phyloP scores from a whole-genome alignment of 2,888 invertebrate genomes.

The Peribatodes rhomboidaria region DNA sequence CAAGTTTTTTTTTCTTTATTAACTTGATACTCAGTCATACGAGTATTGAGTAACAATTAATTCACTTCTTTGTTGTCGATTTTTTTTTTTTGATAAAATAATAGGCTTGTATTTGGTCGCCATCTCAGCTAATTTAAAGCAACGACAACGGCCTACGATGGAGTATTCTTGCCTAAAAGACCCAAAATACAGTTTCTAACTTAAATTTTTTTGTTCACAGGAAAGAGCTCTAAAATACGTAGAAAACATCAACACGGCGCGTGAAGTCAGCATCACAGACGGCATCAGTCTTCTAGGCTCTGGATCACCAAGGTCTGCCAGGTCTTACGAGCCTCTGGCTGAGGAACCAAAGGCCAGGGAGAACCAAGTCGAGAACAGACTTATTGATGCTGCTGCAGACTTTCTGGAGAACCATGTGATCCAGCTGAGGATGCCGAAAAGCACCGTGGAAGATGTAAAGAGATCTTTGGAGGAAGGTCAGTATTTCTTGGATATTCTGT shows the following conservation, averaged over 20 bases:
- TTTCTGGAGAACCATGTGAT: slow-evolving; percentile 93
- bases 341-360: slow-evolving; percentile 91
- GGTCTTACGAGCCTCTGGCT: slow-evolving; percentile 88
- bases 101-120: no score
- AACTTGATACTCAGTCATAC: no score
- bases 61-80: no score
- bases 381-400: slow-evolving; percentile 91
- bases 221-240: slow-evolving; percentile 90
- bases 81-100: no score
- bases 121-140: no score
- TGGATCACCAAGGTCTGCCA: slow-evolving; percentile 85
- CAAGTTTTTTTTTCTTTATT: no score
- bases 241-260: slow-evolving; percentile 81
- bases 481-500: slow-evolving; percentile 35
- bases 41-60: no score
- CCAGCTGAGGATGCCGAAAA: slow-evolving; percentile 92
- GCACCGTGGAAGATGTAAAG: slow-evolving; percentile 91
- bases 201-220: slow-evolving; percentile 70
- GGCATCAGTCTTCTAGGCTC: slow-evolving; percentile 86
- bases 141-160: no score
- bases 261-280: slow-evolving; percentile 87
- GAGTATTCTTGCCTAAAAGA: no score
- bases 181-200: no score
- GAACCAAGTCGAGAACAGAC: slow-evolving; percentile 90
- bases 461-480: slow-evolving; percentile 94